These are phyloP conservation scores for Dryobotodes eremita DNA, from an alignment of 2,888 invertebrate species.

Conservation along the genomic window DNA sequence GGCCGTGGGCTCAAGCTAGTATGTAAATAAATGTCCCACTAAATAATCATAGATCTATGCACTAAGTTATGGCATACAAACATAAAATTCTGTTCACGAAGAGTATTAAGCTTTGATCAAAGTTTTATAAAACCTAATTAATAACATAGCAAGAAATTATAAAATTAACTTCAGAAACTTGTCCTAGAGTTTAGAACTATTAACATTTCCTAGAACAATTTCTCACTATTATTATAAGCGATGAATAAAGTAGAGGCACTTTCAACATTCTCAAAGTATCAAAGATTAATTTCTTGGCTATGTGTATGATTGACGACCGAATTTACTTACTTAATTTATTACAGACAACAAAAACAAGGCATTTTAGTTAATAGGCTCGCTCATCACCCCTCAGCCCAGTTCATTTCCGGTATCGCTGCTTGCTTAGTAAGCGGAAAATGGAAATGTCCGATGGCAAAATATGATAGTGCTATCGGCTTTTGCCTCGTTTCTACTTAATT, in stretches of 20 bases:
- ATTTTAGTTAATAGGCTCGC: conserved; percentile 42
- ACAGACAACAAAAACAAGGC: conserved; percentile 35
- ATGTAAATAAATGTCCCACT: neutral
- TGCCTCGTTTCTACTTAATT: conserved; percentile 54
- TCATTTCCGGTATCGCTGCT: conserved; percentile 62
- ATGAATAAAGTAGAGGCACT: conserved; percentile 29
- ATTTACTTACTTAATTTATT: conserved; percentile 28
- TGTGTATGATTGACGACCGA: conserved; percentile 32
- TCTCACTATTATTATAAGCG: neutral
- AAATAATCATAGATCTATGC: neutral
- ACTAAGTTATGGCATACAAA: neutral
- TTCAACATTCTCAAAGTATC: conserved; percentile 38
- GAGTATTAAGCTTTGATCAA: neutral
- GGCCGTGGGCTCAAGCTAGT: too few relatives aligned
- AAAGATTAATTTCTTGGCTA: conserved; percentile 31
- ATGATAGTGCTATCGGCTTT: conserved; percentile 65
- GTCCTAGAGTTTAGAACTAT: conserved; percentile 10
- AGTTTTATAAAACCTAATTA: conserved; percentile 5
- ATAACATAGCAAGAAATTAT: conserved; percentile 15
- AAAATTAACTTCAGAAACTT: conserved; percentile 35
- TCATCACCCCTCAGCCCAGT: conserved; percentile 17
- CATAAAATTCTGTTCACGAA: neutral
- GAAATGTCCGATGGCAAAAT: conserved; percentile 64
- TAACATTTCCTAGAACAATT: conserved; percentile 30
- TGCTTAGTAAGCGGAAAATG: conserved; percentile 70